Conservation (phyloP, 2,113 vertebrate species). For the Atherinomorus stipes region DNA sequence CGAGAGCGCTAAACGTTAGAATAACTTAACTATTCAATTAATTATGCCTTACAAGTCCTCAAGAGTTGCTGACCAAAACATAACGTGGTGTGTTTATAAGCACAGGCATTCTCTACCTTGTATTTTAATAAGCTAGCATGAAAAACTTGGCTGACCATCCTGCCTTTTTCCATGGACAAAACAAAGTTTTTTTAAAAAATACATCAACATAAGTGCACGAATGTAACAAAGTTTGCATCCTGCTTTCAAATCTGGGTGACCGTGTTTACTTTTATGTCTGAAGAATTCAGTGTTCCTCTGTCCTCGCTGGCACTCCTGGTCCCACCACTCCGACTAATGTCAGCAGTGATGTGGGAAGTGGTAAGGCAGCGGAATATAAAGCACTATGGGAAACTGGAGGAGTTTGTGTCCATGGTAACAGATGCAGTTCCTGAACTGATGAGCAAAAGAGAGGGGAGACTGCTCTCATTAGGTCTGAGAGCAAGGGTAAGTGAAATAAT, state of each 20-base stretch:
- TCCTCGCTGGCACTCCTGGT: conserved; percentile 81
- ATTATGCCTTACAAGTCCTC: too few relatives aligned
- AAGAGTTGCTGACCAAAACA: too few relatives aligned
- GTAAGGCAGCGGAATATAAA: conserved; percentile 77
- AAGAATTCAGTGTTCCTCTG: conserved; percentile 78
- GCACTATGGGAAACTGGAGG: conserved; percentile 85
- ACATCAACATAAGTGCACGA: too few relatives aligned
- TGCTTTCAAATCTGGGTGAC: conserved; percentile 2
- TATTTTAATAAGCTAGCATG: not conserved
- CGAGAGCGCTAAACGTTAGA: too few relatives aligned
- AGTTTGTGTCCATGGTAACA: conserved; percentile 85
- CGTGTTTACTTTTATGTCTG: not conserved
- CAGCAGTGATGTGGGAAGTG: conserved; percentile 86
- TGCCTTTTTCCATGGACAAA: not conserved
- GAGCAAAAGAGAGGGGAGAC: conserved; percentile 84
- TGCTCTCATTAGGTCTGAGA: conserved; percentile 86
- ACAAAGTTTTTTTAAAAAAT: not conserved
- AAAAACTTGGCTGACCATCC: not conserved
- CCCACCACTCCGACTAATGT: conserved; percentile 82
- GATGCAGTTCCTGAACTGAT: conserved; percentile 85
- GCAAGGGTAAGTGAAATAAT: conserved; percentile 82
- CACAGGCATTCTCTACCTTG: not conserved
- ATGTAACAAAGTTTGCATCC: not conserved
- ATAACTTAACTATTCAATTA: too few relatives aligned
- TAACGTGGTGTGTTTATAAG: not conserved